A percentile compares a stretch with the other conserved stretches of the same genome.
Evolutionary conservation across 2,888 invertebrate species (phyloP).

Genomic region (Parasteatoda lunata): DNA sequence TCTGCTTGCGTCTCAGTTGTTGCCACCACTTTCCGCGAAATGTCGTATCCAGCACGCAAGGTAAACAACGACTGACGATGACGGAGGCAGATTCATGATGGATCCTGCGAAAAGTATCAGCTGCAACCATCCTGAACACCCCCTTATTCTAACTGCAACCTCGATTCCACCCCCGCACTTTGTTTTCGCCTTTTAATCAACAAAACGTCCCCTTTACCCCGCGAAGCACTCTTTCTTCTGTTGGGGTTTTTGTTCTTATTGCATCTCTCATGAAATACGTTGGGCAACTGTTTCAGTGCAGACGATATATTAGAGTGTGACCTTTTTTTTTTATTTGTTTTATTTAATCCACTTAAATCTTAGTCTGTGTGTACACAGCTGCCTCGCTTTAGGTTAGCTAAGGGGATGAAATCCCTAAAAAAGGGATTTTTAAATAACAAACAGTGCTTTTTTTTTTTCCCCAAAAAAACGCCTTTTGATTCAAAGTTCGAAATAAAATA

Average conservation of each 20-base stretch:
- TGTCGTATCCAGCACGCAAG: slow-evolving; percentile 51
- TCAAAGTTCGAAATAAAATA: too few relatives aligned
- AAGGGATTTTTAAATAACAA: not conserved
- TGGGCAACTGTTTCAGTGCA: not conserved
- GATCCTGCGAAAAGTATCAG: slow-evolving; percentile 62
- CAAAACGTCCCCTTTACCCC: slow-evolving; percentile 16
- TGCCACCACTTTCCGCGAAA: slow-evolving; percentile 15
- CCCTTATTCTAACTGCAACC: slow-evolving; percentile 13
- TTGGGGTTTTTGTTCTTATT: slow-evolving; percentile 2
- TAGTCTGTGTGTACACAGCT: slow-evolving; percentile 32
- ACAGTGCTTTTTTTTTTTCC: not conserved
- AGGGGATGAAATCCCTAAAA: not conserved
- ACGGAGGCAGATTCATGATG: slow-evolving; percentile 34
- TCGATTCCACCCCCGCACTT: slow-evolving; percentile 24
- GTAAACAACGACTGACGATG: slow-evolving; percentile 54
- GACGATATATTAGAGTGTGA: not conserved
- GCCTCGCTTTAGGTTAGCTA: not conserved
- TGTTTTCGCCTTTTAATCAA: slow-evolving; percentile 59
- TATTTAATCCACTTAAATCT: slow-evolving; percentile 6
- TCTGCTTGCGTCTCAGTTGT: not conserved
- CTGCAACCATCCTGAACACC: slow-evolving; percentile 24
- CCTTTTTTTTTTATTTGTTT: slow-evolving; percentile 21
- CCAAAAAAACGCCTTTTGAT: too few relatives aligned
- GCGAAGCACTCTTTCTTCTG: slow-evolving; percentile 14
- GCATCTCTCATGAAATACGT: slow-evolving; percentile 1